Evolutionary conservation across 2,888 invertebrate species (phyloP), one percentile per base, ranked within the genome.

Genomic region (Antheraea assamensis): DNA sequence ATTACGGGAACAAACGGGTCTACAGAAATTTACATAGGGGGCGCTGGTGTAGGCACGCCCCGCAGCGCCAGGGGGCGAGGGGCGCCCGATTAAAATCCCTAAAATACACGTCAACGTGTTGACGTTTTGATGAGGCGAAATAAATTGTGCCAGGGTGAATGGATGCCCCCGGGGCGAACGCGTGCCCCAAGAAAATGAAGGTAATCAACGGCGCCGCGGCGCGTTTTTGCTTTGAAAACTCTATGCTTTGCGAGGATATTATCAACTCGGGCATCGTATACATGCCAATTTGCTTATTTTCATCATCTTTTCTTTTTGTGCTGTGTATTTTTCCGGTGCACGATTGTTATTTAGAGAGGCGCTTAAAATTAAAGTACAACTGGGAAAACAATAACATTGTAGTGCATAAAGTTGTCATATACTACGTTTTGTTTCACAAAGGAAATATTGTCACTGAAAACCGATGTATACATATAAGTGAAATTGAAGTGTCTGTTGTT

Each of bases 111-210:
- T 92, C 93, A 91, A 87, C 91, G 92, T 92, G 93, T 93, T 94
- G 94, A 93, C 94, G 89, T 93, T 92, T 92, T 92, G 92, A 93
- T 91, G 93, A 93, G 92, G 89, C 89, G 90, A 91, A 92, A 93
- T 91, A 92, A 92, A 92, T 92, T 90, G 87, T 72, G 71, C 76
- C 75, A 73, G 76, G 76, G 78, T 72, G 75, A 73, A 75, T 76
- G 77, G 74, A 74, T 79, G 81, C 80, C 81, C 90, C 87, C 80
- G 76, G 83, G 88, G 89, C 85, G 82, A 82, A 83, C 81, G 86
- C 93, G 94, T 94, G 94, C 89, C 87, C 85, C 81, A 84, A 87
- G 90, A 88, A 92, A 94, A 94, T 92, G 93, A 93, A 91, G 92
- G 88, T 89, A 94, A 94, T 93, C 92, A 93, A 77, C 79, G 77